phyloP scores from a whole-genome alignment of 1,140 invertebrate genomes.

The Trachymyrmex cornetzi region DNA sequence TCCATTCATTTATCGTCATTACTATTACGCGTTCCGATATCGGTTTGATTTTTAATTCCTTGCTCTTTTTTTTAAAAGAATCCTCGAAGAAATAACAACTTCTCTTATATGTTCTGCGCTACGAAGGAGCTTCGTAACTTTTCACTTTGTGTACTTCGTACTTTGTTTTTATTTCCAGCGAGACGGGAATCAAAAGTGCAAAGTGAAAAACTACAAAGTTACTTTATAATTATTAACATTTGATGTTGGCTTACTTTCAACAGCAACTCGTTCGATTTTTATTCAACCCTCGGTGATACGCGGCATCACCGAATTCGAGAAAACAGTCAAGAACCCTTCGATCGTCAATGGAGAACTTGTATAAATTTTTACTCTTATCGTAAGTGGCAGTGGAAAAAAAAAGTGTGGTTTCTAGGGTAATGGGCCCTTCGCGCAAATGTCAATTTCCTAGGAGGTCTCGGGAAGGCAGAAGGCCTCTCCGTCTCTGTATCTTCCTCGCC shows the following conservation, averaged over 20 bases:
- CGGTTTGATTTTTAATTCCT: background rate
- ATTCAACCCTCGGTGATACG: background rate
- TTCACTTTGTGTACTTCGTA: background rate
- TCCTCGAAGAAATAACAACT: no score
- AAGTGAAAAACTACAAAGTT: constrained; percentile 25
- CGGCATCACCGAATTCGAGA: background rate
- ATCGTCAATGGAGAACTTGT: constrained; percentile 61
- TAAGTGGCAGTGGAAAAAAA: constrained; percentile 54
- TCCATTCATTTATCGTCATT: background rate
- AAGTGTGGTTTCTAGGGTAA: constrained; percentile 65
- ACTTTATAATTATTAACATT: background rate
- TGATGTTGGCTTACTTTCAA: background rate
- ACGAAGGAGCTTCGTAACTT: background rate
- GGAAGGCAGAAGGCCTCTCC: constrained; percentile 67
- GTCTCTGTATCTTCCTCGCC: constrained; percentile 75
- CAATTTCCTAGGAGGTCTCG: constrained; percentile 82
- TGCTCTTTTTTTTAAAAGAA: background rate
- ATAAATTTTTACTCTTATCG: constrained; percentile 68
- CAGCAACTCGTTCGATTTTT: background rate
- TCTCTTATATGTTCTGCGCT: background rate
- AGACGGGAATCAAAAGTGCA: background rate
- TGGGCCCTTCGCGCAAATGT: constrained; percentile 80
- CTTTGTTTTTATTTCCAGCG: constrained; percentile 14
- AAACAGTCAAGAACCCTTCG: constrained; percentile 23
- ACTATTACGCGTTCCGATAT: background rate